Conservation (phyloP, 2,113 vertebrate species). For the Bothrops jararaca region DNA sequence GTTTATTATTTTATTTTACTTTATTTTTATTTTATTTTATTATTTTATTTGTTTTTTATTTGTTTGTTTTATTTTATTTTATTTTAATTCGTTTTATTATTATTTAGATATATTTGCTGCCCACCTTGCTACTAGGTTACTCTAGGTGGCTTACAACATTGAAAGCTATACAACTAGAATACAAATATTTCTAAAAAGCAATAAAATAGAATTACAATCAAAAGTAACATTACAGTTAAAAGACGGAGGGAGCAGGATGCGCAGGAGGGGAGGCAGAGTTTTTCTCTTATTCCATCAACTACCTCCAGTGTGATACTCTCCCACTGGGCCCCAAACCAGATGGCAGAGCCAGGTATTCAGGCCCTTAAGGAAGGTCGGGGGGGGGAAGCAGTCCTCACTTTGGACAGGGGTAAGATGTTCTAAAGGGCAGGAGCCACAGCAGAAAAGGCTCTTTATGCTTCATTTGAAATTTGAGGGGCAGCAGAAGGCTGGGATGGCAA, state of each 20-base stretch:
- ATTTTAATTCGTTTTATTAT: neutral
- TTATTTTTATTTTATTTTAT: too few species aligned
- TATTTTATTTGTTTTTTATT: neutral
- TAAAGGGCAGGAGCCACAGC: neutral
- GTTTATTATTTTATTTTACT: neutral
- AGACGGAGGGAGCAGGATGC: neutral
- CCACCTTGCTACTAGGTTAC: neutral
- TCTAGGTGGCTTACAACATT: neutral
- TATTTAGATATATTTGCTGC: neutral
- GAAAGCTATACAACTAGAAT: neutral
- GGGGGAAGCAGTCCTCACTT: neutral
- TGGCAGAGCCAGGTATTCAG: neutral
- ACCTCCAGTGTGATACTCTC: neutral
- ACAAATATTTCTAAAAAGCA: neutral
- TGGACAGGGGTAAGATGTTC: neutral
- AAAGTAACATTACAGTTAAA: neutral
- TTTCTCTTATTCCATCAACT: neutral
- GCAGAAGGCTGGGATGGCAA: constrained; percentile 8
- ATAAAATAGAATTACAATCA: neutral
- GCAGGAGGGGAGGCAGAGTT: neutral
- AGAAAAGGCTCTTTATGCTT: neutral
- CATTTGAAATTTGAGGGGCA: constrained; percentile 8
- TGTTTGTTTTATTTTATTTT: neutral
- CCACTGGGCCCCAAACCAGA: neutral
- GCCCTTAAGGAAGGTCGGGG: neutral